These are phyloP conservation scores for Apteryx owenii DNA, from an alignment of 2,113 vertebrate species.

Conservation along the genomic window DNA sequence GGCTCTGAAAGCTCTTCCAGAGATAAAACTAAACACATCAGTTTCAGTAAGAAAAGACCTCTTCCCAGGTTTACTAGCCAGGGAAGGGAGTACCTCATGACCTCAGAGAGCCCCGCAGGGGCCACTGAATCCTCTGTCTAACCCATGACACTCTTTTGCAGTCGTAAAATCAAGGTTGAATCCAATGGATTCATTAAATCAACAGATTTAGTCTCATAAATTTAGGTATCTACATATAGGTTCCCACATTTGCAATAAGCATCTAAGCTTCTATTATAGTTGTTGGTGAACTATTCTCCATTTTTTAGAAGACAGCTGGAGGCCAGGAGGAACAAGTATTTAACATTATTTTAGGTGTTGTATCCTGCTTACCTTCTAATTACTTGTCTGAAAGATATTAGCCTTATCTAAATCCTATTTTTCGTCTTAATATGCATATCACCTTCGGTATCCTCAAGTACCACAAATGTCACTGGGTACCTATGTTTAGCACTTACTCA, in stretches of 20 bases:
- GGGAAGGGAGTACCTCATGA: neutral
- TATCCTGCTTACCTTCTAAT: no score
- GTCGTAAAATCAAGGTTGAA: neutral
- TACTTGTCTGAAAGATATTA: no score
- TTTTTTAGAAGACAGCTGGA: neutral
- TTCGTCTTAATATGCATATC: no score
- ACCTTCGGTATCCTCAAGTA: no score
- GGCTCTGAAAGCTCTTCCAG: neutral
- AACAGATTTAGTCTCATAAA: neutral
- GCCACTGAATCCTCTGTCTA: neutral
- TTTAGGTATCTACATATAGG: fast-evolving
- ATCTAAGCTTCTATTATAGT: neutral
- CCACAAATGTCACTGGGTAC: no score
- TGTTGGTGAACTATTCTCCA: neutral
- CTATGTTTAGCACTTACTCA: no score
- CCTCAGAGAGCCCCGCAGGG: neutral
- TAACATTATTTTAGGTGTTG: no score
- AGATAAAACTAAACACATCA: neutral
- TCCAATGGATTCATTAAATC: neutral
- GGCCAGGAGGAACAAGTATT: no score
- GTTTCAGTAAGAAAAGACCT: neutral
- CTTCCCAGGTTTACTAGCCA: neutral
- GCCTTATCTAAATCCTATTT: no score
- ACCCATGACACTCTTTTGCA: neutral
- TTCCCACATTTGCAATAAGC: neutral